Conservation (phyloP, 2,888 invertebrate genomes). For the Netelia fuscicornis region DNA sequence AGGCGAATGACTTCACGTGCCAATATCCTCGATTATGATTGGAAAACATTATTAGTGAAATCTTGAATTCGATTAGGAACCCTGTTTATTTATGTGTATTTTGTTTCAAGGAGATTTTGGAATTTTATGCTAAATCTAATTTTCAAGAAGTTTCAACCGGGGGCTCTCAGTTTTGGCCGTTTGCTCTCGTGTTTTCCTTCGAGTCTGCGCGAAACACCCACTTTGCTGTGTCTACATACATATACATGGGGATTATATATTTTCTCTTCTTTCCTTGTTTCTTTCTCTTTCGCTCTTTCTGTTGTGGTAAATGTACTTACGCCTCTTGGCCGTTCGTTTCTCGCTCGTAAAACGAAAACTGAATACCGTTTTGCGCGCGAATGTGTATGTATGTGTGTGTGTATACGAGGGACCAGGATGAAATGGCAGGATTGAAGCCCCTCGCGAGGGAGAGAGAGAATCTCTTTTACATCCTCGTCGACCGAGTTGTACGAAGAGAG, state of each 20-base stretch:
- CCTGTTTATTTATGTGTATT: neutral
- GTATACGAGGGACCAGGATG: constrained; percentile 31
- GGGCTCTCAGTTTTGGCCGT: constrained; percentile 3
- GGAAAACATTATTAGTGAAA: neutral
- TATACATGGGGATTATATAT: constrained; percentile 7
- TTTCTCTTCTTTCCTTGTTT: constrained; percentile 21
- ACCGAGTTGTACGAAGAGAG: constrained; percentile 6
- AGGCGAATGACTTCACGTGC: too few species aligned
- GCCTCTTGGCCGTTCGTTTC: constrained; percentile 73
- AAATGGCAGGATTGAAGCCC: constrained; percentile 53
- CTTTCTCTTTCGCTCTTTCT: constrained; percentile 10
- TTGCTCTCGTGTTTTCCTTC: constrained; percentile 16
- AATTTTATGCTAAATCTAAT: constrained; percentile 27
- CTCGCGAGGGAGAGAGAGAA: constrained; percentile 26
- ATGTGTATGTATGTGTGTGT: neutral
- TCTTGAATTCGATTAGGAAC: neutral
- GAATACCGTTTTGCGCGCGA: constrained; percentile 72
- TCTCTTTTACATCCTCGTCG: constrained; percentile 59
- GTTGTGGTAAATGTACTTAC: constrained; percentile 72
- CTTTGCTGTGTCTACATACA: neutral
- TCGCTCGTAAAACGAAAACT: constrained; percentile 82
- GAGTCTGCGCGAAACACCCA: constrained; percentile 15
- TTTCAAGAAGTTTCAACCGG: constrained; percentile 19
- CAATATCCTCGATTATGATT: too few species aligned
- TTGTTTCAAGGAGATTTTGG: neutral